Evolutionary conservation across 2,113 vertebrate species (phyloP).

Genomic region (Castor canadensis): DNA sequence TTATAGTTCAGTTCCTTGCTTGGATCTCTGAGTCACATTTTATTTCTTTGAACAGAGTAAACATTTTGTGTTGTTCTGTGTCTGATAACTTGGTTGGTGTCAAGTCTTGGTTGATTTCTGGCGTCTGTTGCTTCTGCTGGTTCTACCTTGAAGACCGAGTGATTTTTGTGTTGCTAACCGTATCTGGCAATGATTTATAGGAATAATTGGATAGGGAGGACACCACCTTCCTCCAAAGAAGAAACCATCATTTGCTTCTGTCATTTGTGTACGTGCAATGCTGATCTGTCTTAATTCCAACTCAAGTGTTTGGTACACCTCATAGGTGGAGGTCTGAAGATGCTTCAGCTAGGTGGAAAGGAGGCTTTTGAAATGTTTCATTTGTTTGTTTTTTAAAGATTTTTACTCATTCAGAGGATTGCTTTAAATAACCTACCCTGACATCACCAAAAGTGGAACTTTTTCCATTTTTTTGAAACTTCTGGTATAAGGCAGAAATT

Average conservation of each 20-base stretch:
- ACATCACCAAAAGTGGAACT: background rate
- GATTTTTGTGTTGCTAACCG: background rate
- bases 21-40: background rate
- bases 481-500: background rate
- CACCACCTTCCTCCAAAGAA: background rate
- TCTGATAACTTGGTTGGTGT: background rate
- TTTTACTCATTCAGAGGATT: background rate
- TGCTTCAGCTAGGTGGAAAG: background rate
- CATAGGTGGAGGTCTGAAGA: too few relatives aligned
- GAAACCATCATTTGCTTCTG: background rate
- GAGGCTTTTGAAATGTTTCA: background rate
- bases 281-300: too few relatives aligned
- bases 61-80: background rate
- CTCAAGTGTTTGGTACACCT: too few relatives aligned
- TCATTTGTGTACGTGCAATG: too few relatives aligned
- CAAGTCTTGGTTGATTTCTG: background rate
- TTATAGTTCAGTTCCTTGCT: background rate
- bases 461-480: background rate
- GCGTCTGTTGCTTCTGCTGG: background rate
- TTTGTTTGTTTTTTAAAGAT: background rate
- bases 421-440: background rate
- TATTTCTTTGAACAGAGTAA: background rate
- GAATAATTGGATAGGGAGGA: background rate
- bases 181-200: background rate
- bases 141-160: background rate